These are phyloP conservation scores for Tineola bisselliella DNA, from an alignment of 2,888 invertebrate genomes.

Conservation along the genomic window DNA sequence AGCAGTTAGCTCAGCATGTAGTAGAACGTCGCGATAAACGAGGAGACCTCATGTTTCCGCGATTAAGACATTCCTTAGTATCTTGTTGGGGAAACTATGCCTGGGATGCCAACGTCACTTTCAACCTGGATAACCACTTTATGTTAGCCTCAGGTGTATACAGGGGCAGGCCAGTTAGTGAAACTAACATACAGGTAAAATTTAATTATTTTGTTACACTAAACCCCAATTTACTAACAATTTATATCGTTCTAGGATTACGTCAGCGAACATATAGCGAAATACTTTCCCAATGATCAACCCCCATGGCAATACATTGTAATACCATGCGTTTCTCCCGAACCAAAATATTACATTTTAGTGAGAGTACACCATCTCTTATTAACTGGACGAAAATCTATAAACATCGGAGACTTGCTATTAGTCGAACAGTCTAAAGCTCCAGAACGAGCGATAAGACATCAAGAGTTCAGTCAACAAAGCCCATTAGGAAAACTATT, in stretches of 20 bases:
- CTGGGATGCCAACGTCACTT: constrained; percentile 71
- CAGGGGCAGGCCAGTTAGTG: constrained; percentile 75
- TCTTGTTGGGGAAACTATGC: constrained; percentile 83
- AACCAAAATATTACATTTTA: constrained; percentile 74
- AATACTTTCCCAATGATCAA: constrained; percentile 75
- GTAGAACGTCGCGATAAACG: constrained; percentile 65
- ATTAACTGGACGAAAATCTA: constrained; percentile 73
- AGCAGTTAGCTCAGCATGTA: constrained; percentile 54
- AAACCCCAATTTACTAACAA: background rate
- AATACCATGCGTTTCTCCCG: constrained; percentile 66
- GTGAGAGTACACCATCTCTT: constrained; percentile 81
- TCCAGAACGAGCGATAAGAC: constrained; percentile 37
- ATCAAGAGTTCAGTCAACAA: constrained; percentile 31
- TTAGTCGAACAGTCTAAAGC: constrained; percentile 63
- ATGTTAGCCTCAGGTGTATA: constrained; percentile 71
- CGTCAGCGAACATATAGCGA: constrained; percentile 79
- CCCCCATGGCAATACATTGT: constrained; percentile 86
- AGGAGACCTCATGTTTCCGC: constrained; percentile 71
- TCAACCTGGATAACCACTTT: constrained; percentile 76
- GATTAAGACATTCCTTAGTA: constrained; percentile 73
- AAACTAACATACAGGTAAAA: constrained; percentile 77
- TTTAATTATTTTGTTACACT: background rate
- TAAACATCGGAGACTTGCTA: constrained; percentile 80
- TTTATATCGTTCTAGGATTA: constrained; percentile 68
- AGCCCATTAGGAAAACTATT: constrained; percentile 67